Conservation (phyloP, 2,797 vertebrate genomes). For the Notolepis coatsorum region DNA sequence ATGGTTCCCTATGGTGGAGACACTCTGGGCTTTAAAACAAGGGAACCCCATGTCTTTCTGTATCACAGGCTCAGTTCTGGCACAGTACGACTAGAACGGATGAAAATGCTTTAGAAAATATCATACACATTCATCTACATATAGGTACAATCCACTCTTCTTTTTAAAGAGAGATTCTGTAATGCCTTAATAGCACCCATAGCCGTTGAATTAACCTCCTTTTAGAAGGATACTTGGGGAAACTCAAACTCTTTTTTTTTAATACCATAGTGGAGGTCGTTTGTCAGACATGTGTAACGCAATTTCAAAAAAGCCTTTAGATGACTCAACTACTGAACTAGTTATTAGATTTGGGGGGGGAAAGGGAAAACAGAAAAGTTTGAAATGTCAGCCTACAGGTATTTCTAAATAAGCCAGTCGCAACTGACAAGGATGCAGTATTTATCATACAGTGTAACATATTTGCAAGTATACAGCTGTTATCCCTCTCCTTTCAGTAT, state of each 20-base stretch:
- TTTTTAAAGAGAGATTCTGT: constrained; percentile 62
- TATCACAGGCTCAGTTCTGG: constrained; percentile 28
- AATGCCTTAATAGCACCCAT: constrained; percentile 78
- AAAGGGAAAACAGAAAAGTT: too few relatives aligned
- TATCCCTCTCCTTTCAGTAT: constrained; percentile 34
- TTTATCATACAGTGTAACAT: constrained; percentile 47
- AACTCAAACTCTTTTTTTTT: too few relatives aligned
- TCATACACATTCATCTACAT: constrained; percentile 53
- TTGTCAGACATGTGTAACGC: constrained; percentile 26
- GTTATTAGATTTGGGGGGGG: too few relatives aligned
- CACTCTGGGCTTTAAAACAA: constrained; percentile 20
- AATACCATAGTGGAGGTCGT: constrained; percentile 28
- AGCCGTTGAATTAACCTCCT: constrained; percentile 54
- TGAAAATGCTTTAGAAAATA: constrained; percentile 32
- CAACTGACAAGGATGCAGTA: constrained; percentile 57
- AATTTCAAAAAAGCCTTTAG: constrained; percentile 42
- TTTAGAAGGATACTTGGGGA: constrained; percentile 33
- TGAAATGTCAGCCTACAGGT: constrained; percentile 38
- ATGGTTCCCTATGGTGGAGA: constrained; percentile 25
- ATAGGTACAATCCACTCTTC: constrained; percentile 54
- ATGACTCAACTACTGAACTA: constrained; percentile 41
- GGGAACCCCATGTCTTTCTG: constrained; percentile 28
- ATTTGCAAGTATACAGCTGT: constrained; percentile 24
- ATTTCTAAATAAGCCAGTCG: constrained; percentile 57
- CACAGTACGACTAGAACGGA: constrained; percentile 22